A percentile compares a stretch with the other conserved stretches of the same genome.
phyloP scores from a whole-genome alignment of 2,797 vertebrate genomes.

The Acrossocheilus fasciatus region DNA sequence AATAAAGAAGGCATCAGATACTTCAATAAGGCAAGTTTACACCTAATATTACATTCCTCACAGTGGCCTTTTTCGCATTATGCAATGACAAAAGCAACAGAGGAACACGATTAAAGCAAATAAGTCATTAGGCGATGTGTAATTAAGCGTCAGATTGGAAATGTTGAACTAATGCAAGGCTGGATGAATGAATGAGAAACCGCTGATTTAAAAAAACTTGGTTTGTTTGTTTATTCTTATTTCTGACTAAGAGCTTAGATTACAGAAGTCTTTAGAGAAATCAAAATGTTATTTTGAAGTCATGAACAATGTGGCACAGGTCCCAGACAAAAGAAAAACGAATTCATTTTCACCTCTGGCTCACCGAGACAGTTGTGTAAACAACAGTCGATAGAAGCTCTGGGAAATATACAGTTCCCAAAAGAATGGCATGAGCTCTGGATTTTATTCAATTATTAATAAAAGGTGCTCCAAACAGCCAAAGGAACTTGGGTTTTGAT shows the following conservation, averaged over 20 bases:
- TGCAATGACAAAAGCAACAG: not conserved
- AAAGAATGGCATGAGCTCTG: conserved; percentile 21
- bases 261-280: conserved; percentile 27
- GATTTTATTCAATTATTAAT: conserved; percentile 3
- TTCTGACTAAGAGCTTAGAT: conserved; percentile 3
- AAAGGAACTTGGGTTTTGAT: conserved; percentile 2
- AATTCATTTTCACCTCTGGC: conserved; percentile 42
- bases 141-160: conserved; percentile 19
- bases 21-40: not conserved
- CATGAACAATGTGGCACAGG: conserved; percentile 7
- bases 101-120: not conserved
- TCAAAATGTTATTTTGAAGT: conserved; percentile 39
- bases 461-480: conserved; percentile 3
- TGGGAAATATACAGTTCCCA: conserved; percentile 32
- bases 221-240: not conserved
- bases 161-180: not conserved
- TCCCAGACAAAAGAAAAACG: conserved; percentile 19
- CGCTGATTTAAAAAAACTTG: not conserved
- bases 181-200: conserved; percentile 1
- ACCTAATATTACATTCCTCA: conserved; percentile 18
- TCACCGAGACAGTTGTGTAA: conserved; percentile 17
- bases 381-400: conserved; percentile 29
- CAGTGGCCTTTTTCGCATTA: not conserved
- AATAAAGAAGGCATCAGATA: not conserved
- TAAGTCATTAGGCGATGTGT: conserved; percentile 1